Evolutionary conservation across 2,113 vertebrate genomes (phyloP).

Genomic region (Gasterosteus aculeatus): DNA sequence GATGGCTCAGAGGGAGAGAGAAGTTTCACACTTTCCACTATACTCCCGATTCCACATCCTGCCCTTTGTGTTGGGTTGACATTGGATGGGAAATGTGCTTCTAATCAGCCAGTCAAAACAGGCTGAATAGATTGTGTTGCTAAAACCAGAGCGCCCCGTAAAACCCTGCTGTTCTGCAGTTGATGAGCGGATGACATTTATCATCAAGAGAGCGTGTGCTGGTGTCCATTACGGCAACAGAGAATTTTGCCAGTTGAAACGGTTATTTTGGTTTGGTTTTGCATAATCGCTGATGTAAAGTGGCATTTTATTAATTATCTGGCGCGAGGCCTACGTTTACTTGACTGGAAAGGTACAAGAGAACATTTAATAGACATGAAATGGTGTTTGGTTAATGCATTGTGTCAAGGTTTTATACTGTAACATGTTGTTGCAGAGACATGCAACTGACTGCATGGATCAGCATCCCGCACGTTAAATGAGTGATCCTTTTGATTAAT

Average conservation of each 20-base stretch:
- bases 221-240: constrained; percentile 10
- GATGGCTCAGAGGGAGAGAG: constrained; percentile 24
- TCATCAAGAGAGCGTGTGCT: constrained; percentile 5
- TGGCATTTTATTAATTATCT: neutral
- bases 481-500: neutral
- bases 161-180: constrained; percentile 8
- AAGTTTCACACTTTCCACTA: constrained; percentile 53
- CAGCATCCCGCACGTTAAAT: neutral
- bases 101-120: constrained; percentile 54
- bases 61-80: constrained; percentile 31
- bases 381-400: neutral
- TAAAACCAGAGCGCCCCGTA: constrained; percentile 6
- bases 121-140: constrained; percentile 24
- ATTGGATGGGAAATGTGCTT: constrained; percentile 55
- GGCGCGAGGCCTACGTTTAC: neutral
- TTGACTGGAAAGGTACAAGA: neutral
- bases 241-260: neutral
- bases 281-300: neutral
- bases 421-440: neutral
- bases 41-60: constrained; percentile 1
- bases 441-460: neutral
- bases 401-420: neutral
- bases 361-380: neutral
- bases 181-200: constrained; percentile 14
- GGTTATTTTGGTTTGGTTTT: neutral